Conservation (phyloP, 2,888 invertebrate genomes). For the Brachyopa scutellaris region DNA sequence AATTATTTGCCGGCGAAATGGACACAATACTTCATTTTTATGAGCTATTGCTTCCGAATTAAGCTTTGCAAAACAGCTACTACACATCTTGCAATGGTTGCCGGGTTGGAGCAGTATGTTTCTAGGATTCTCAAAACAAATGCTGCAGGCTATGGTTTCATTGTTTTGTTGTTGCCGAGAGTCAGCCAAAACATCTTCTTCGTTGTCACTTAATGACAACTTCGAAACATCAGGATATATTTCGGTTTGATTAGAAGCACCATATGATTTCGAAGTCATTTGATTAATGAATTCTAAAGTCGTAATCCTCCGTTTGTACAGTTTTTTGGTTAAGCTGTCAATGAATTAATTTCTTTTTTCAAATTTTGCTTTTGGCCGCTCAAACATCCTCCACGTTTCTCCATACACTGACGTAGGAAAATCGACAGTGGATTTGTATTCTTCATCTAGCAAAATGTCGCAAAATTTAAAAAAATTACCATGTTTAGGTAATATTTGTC, state of each 20-base stretch:
- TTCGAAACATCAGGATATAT: background rate
- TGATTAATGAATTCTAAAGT: slow-evolving; percentile 6
- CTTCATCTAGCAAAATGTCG: slow-evolving; percentile 1
- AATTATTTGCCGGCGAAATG: slow-evolving; percentile 15
- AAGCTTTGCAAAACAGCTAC: slow-evolving; percentile 6
- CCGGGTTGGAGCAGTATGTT: background rate
- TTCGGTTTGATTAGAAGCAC: slow-evolving; percentile 12
- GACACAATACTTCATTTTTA: slow-evolving; percentile 16
- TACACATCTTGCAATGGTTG: slow-evolving; percentile 22
- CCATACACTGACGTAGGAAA: slow-evolving; percentile 1
- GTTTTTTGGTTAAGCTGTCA: background rate
- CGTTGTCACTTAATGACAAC: background rate
- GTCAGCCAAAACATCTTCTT: background rate
- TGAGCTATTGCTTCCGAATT: background rate
- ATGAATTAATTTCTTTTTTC: slow-evolving; percentile 15
- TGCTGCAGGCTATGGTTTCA: background rate
- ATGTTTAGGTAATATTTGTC: background rate
- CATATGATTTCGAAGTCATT: slow-evolving; percentile 8
- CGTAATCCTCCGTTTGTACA: slow-evolving; percentile 2
- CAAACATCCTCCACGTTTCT: slow-evolving; percentile 17
- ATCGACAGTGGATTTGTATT: slow-evolving; percentile 9
- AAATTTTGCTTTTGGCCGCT: slow-evolving; percentile 16
- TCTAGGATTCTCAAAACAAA: slow-evolving; percentile 14
- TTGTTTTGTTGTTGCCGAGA: background rate
- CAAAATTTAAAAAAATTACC: slow-evolving; percentile 4